A percentile compares a stretch with the other conserved stretches of the same genome.
Evolutionary conservation across 2,113 vertebrate genomes (phyloP).

Genomic region (Mungos mungo): DNA sequence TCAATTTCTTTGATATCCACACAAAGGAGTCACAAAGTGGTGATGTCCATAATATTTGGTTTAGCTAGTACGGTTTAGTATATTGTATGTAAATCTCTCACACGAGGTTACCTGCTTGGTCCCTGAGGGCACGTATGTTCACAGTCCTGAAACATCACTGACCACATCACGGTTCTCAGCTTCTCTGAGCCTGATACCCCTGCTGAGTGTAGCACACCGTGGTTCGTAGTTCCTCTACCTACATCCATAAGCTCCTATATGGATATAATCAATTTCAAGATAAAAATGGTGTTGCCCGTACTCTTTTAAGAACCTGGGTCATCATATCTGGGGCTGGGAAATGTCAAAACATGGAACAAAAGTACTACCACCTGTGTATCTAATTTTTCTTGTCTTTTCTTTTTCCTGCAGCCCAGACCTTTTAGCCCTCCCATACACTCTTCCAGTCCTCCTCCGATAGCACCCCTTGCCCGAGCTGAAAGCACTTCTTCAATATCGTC

Average conservation of each 20-base stretch:
- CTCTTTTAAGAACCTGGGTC: neutral
- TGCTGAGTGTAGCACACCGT: neutral
- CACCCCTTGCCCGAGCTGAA: constrained; percentile 96
- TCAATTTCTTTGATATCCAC: neutral
- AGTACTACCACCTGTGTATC: accelerated
- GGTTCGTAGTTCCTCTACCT: neutral
- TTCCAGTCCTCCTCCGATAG: constrained; percentile 95
- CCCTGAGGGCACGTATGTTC: neutral
- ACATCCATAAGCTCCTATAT: neutral
- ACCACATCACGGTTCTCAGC: too few relatives aligned
- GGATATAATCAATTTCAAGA: neutral
- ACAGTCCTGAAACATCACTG: neutral
- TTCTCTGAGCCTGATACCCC: neutral
- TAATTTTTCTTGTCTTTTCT: constrained; percentile 79
- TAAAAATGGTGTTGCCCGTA: neutral
- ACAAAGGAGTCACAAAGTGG: neutral
- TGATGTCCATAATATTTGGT: neutral
- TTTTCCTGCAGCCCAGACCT: constrained; percentile 90
- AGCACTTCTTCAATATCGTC: constrained; percentile 99
- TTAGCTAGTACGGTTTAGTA: neutral
- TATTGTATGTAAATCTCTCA: neutral
- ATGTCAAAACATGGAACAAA: neutral
- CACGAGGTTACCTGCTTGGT: neutral
- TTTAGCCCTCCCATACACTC: constrained; percentile 97
- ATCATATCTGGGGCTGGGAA: neutral